Base-by-base conservation (phyloP, 2,797 vertebrate species). In the Cichlasoma orientale region DNA sequence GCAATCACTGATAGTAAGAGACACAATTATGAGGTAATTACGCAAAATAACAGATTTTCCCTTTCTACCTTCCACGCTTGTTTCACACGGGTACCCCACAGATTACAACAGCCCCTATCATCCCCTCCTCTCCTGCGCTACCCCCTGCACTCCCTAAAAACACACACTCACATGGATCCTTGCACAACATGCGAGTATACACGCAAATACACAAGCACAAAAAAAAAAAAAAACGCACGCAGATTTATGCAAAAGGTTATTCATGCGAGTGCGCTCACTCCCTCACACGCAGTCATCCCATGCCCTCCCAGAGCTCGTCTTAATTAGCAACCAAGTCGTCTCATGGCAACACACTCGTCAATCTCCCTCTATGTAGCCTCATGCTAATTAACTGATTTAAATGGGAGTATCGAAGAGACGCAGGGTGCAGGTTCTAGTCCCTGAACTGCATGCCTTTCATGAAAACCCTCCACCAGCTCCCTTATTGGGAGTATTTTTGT, bases 21-120 rank as follows among this genome's bases (percentile, higher is more conserved):
- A 88, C 82, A 83, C 89, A 93, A 93, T 94, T 94, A 94, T 82
- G 85, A 84, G 78, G 82, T 85, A 93, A 93, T 94, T 95, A 94
- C 83, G 23, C 85, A 84, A 93, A 94, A 94, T 92, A 93, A 92
- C 91, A 90, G 79, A 87, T 92, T 89, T 88, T 88, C 79, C 75
- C 77, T 86, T 82, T 88, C 80, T 80, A 86, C 86, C 87, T 90
- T 93, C 77, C 85, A 78, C 29, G 59, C 76, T 78, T 79, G 86
- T 88, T 86, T 89, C 89, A 93, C 88, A 85, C 47, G 61, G 83
- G 54, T 83, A 53, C 78, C 75, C 85, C 74, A 70, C 83, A 87
- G 86, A 89, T 86, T 90, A 87, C 87, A 81, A 70, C 82, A 53
- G n/a, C 56, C 87, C 75, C 84, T 71, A 58, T 71, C 72, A 68